phyloP scores from a whole-genome alignment of 2,888 invertebrate genomes.

The Exocentrus adspersus region DNA sequence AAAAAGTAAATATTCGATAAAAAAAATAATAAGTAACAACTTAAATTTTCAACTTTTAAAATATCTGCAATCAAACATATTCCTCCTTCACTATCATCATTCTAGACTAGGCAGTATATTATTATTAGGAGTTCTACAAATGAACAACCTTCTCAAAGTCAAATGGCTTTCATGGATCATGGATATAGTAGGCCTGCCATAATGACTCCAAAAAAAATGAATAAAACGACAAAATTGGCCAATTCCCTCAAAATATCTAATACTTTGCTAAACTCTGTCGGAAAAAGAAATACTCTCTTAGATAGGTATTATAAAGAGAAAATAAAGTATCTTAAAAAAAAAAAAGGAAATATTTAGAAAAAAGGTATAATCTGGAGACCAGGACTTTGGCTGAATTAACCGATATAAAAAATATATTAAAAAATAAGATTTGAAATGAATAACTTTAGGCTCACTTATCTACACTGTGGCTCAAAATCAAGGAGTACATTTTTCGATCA shows the following conservation, averaged over 20 bases:
- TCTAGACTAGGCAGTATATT: not conserved
- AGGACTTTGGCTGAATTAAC: not conserved
- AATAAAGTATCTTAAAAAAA: not conserved
- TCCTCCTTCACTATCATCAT: not conserved
- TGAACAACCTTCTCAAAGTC: too few relatives aligned
- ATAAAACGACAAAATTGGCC: not conserved
- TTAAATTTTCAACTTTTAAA: too few relatives aligned
- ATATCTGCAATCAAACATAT: too few relatives aligned
- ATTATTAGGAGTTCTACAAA: slow-evolving; percentile 2
- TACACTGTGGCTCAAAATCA: too few relatives aligned
- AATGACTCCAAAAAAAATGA: not conserved
- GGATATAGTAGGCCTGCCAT: not conserved
- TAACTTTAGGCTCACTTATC: not conserved
- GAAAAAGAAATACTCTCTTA: not conserved
- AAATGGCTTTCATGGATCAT: not conserved
- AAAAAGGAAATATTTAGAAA: slow-evolving; percentile 2
- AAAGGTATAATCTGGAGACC: not conserved
- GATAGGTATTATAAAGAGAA: not conserved
- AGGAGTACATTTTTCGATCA: too few relatives aligned
- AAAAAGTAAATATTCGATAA: too few relatives aligned
- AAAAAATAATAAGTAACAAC: too few relatives aligned
- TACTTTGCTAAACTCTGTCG: not conserved
- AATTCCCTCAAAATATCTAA: not conserved
- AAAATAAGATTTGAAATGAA: not conserved
- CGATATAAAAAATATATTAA: slow-evolving; percentile 1